Conservation (phyloP, 2,888 invertebrate species). For the Agonopterix heracliana region DNA sequence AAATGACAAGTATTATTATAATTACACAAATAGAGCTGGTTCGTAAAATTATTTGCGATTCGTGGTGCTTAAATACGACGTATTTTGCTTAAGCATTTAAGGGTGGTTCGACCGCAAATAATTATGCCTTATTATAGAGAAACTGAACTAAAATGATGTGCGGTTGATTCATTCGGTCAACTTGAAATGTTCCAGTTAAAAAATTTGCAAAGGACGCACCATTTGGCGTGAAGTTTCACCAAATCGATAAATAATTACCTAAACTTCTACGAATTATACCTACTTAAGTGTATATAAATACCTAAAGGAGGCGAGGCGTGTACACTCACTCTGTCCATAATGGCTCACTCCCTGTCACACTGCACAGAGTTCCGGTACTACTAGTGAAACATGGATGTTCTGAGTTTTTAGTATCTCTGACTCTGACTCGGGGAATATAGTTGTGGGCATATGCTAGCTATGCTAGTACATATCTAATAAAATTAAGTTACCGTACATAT, state of each 20-base stretch:
- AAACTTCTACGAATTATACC: not conserved
- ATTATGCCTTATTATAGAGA: slow-evolving; percentile 44
- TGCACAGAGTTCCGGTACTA: too few species aligned
- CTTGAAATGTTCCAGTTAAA: slow-evolving; percentile 34
- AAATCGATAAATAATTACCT: not conserved
- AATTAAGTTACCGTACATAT: too few species aligned
- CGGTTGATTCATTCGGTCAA: slow-evolving; percentile 37
- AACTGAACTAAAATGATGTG: slow-evolving; percentile 41
- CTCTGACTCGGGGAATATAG: too few species aligned
- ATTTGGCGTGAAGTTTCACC: slow-evolving; percentile 21
- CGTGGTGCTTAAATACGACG: slow-evolving; percentile 26
- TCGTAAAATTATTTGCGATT: not conserved
- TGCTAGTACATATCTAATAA: too few species aligned
- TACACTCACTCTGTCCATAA: too few species aligned
- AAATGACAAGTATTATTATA: not conserved
- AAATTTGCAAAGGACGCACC: slow-evolving; percentile 20
- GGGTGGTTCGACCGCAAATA: slow-evolving; percentile 50
- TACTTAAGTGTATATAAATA: too few species aligned
- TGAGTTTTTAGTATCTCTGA: too few species aligned
- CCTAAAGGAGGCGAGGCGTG: too few species aligned
- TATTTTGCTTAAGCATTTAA: slow-evolving; percentile 48
- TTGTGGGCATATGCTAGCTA: too few species aligned
- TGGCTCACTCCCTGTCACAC: too few species aligned
- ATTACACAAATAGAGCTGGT: not conserved
- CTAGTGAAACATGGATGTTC: too few species aligned